Percentiles rank a stretch among this genome's conserved stretches.
These are phyloP conservation scores for Myopa testacea DNA, from an alignment of 2,888 invertebrate species.

Conservation along the genomic window DNA sequence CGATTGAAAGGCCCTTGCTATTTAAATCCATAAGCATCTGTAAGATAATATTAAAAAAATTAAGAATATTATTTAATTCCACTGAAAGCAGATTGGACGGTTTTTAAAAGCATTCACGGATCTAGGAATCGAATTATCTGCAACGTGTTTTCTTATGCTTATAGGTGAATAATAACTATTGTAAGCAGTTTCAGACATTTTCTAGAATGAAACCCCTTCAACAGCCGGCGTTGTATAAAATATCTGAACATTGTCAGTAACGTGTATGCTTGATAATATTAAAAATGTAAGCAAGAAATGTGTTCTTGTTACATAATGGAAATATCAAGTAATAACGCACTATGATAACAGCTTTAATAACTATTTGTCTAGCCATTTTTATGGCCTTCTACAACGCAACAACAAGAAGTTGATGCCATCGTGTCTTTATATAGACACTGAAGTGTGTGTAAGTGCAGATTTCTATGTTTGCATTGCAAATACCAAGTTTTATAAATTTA, in stretches of 20 bases:
- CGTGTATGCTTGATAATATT: no score
- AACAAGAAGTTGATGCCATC: neutral
- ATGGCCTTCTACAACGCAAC: neutral
- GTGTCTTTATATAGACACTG: neutral
- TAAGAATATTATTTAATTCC: neutral
- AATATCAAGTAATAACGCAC: neutral
- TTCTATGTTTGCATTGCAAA: neutral
- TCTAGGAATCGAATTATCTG: no score
- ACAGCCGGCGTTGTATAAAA: no score
- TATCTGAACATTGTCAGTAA: no score
- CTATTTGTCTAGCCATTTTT: constrained; percentile 1
- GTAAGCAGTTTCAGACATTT: no score
- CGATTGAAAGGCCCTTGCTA: constrained; percentile 85
- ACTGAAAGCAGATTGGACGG: no score
- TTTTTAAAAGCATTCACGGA: no score
- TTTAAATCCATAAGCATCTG: constrained; percentile 95
- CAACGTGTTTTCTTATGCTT: no score
- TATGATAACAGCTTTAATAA: neutral
- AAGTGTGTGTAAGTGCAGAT: constrained; percentile 14
- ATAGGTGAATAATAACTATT: no score
- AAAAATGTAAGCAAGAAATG: neutral
- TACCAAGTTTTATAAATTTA: neutral
- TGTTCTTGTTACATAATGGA: neutral
- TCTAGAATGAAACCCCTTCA: no score
- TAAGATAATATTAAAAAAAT: constrained; percentile 11